Percentiles rank a stretch among this genome's conserved stretches.
phyloP scores from a whole-genome alignment of 2,797 vertebrate genomes.

The Limnodromus scolopaceus region DNA sequence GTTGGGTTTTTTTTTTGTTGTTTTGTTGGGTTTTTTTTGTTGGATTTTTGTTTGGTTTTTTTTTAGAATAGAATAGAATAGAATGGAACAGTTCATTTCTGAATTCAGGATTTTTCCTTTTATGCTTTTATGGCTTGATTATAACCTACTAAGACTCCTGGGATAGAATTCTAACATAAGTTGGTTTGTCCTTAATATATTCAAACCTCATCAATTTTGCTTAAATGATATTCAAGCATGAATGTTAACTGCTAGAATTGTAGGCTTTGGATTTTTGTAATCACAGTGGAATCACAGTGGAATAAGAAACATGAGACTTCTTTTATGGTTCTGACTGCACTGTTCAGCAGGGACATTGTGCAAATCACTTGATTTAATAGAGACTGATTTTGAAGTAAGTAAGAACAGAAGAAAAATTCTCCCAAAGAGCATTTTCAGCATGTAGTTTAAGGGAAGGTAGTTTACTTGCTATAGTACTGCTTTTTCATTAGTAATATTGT shows the following conservation, averaged over 20 bases:
- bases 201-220: slow-evolving; percentile 51
- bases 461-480: not conserved
- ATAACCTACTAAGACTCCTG: not conserved
- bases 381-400: slow-evolving; percentile 9
- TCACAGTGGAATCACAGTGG: not conserved
- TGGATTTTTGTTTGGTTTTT: too few species aligned
- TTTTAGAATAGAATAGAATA: not conserved
- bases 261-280: slow-evolving; percentile 41
- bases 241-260: slow-evolving; percentile 32
- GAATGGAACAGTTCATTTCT: not conserved
- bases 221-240: slow-evolving; percentile 47
- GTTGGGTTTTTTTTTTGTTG: not conserved
- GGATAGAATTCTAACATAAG: not conserved
- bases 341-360: not conserved
- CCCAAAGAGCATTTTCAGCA: not conserved
- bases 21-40: too few species aligned
- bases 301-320: slow-evolving; percentile 6
- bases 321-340: not conserved
- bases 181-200: slow-evolving; percentile 47
- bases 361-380: slow-evolving; percentile 36
- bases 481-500: not conserved
- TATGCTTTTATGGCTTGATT: not conserved
- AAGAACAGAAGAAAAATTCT: not conserved
- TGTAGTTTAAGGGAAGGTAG: not conserved
- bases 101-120: slow-evolving; percentile 9